Conservation (phyloP, 2,888 invertebrate species). For the Athalia circularis region DNA sequence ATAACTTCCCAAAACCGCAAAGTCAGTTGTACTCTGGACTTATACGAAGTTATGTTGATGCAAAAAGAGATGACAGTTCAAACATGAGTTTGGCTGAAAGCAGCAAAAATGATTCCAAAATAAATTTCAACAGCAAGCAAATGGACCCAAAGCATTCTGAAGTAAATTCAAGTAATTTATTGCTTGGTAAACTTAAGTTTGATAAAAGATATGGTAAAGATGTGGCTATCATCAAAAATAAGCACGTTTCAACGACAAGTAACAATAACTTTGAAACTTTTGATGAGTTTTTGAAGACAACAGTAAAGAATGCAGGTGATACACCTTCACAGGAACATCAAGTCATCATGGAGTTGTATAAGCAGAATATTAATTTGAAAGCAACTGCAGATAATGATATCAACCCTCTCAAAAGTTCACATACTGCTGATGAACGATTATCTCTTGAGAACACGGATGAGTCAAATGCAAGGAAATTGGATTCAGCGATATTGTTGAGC, state of each 20-base stretch:
- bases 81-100: constrained; percentile 55
- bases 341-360: constrained; percentile 55
- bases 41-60: constrained; percentile 48
- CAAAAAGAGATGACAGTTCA: constrained; percentile 36
- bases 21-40: constrained; percentile 58
- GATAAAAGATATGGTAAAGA: not conserved
- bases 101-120: not conserved
- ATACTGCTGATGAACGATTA: too few species aligned
- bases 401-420: not conserved
- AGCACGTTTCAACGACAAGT: not conserved
- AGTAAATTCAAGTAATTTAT: too few species aligned
- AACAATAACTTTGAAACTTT: constrained; percentile 56
- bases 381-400: not conserved
- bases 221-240: not conserved
- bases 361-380: constrained; percentile 37
- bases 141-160: not conserved
- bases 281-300: constrained; percentile 60
- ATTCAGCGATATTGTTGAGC: constrained; percentile 5
- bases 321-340: constrained; percentile 58
- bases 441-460: not conserved
- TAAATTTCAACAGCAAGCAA: not conserved
- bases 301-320: constrained; percentile 50
- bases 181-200: too few species aligned
- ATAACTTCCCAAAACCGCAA: constrained; percentile 59
- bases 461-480: not conserved